Percentiles rank a stretch among this genome's conserved stretches.
phyloP scores from a whole-genome alignment of 2,888 invertebrate genomes.

The Perizoma flavofasciatum region DNA sequence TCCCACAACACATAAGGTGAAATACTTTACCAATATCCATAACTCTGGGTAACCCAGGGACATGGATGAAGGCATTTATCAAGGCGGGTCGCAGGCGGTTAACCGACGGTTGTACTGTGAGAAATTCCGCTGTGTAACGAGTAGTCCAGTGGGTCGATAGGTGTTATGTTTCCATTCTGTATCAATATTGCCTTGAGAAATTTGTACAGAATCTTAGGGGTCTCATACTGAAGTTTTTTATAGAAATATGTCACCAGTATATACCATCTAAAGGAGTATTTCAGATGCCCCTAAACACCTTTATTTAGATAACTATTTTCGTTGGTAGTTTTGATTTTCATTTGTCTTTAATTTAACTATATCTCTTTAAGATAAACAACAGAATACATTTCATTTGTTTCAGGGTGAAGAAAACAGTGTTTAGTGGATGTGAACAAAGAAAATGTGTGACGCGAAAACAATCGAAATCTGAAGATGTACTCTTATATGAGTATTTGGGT shows the following conservation, averaged over 20 bases:
- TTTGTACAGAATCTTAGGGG: background rate
- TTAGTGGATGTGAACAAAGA: slow-evolving; percentile 17
- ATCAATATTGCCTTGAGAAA: background rate
- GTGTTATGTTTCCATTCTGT: slow-evolving; percentile 12
- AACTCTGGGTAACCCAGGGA: slow-evolving; percentile 15
- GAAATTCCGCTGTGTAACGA: background rate
- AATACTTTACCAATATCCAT: slow-evolving; percentile 26
- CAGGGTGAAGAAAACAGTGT: slow-evolving; percentile 13
- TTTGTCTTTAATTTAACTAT: slow-evolving; percentile 2
- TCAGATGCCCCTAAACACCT: too few species aligned
- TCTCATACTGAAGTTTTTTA: too few species aligned
- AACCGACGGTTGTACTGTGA: slow-evolving; percentile 13
- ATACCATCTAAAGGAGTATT: too few species aligned
- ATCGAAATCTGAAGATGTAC: slow-evolving; percentile 49
- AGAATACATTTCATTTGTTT: slow-evolving; percentile 17
- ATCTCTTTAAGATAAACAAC: slow-evolving; percentile 3
- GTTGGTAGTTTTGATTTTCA: background rate
- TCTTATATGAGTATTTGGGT: slow-evolving; percentile 49
- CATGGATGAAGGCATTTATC: slow-evolving; percentile 23
- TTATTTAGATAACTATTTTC: too few species aligned
- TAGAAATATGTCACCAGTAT: too few species aligned
- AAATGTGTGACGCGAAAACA: slow-evolving; percentile 14
- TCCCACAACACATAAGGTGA: slow-evolving; percentile 6
- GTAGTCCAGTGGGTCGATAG: background rate
- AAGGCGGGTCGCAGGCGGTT: slow-evolving; percentile 22